These are phyloP conservation scores for Xanthia icteritia DNA, from an alignment of 2,888 invertebrate species.

Conservation along the genomic window DNA sequence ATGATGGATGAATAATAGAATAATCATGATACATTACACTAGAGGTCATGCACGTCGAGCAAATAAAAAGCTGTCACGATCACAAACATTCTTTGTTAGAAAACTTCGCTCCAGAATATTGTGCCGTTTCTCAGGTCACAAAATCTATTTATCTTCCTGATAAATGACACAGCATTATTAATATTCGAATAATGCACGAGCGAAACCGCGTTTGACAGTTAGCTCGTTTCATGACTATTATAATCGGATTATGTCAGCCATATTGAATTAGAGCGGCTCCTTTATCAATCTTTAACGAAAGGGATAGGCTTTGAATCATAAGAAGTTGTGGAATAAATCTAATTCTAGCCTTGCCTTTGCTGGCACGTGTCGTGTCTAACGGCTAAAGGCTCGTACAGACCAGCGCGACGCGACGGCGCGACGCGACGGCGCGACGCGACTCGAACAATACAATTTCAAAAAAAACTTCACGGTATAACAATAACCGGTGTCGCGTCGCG, in stretches of 20 bases:
- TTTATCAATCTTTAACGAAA: slow-evolving; percentile 35
- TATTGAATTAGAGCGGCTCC: slow-evolving; percentile 52
- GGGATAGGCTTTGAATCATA: slow-evolving; percentile 43
- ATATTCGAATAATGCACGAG: slow-evolving; percentile 55
- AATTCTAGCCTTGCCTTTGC: slow-evolving; percentile 15
- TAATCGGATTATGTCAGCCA: slow-evolving; percentile 54
- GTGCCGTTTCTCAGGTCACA: slow-evolving; percentile 42
- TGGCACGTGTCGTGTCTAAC: slow-evolving; percentile 13
- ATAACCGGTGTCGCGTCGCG: too few relatives aligned
- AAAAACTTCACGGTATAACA: too few relatives aligned
- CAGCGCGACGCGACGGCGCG: too few relatives aligned
- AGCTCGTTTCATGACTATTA: slow-evolving; percentile 58
- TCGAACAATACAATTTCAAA: too few relatives aligned
- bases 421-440: too few relatives aligned
- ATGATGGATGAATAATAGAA: too few relatives aligned
- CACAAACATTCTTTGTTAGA: slow-evolving; percentile 28
- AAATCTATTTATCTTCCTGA: slow-evolving; percentile 64
- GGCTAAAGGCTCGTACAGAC: too few relatives aligned
- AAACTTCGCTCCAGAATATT: slow-evolving; percentile 46
- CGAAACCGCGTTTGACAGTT: slow-evolving; percentile 48
- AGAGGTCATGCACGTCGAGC: not conserved
- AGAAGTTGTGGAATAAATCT: slow-evolving; percentile 19
- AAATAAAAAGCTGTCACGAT: slow-evolving; percentile 18
- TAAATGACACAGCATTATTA: slow-evolving; percentile 61
- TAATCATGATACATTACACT: not conserved